Percentiles rank a stretch among this genome's conserved stretches.
Evolutionary conservation across 2,888 invertebrate genomes (phyloP).

Genomic region (Malacosoma neustria): DNA sequence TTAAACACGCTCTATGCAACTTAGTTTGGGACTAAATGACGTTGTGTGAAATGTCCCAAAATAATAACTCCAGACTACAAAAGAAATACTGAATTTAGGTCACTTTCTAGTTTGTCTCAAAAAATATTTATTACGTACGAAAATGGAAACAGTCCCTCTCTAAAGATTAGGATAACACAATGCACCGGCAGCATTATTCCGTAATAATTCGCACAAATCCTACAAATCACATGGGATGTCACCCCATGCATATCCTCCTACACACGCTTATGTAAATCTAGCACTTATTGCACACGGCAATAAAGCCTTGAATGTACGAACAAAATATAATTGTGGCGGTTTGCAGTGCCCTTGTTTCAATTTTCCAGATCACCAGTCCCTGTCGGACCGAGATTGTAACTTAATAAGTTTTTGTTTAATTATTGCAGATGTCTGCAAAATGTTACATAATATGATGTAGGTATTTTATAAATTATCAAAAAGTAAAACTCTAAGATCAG

Average conservation of each 20-base stretch:
- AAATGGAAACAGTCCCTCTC: background rate
- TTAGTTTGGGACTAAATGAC: too few relatives aligned
- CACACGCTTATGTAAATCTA: background rate
- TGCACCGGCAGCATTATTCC: constrained; percentile 30
- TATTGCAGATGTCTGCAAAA: constrained; percentile 40
- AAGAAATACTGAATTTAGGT: too few relatives aligned
- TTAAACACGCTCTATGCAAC: too few relatives aligned
- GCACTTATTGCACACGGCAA: constrained; percentile 2
- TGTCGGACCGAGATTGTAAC: constrained; percentile 43
- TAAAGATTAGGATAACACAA: background rate
- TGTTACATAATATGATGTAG: constrained; percentile 21
- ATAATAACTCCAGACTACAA: too few relatives aligned
- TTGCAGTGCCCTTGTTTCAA: constrained; percentile 42
- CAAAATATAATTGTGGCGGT: constrained; percentile 5
- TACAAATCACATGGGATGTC: constrained; percentile 46
- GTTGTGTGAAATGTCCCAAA: too few relatives aligned
- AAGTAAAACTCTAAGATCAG: background rate
- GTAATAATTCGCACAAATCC: constrained; percentile 47
- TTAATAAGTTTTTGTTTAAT: constrained; percentile 1
- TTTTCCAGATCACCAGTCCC: constrained; percentile 60
- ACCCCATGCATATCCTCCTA: constrained; percentile 8
- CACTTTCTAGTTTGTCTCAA: too few relatives aligned
- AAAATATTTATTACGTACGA: too few relatives aligned
- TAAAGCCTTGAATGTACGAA: constrained; percentile 4
- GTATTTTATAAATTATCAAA: background rate